These are phyloP conservation scores for Siniperca obscura DNA, from an alignment of 2,797 vertebrate genomes.

Conservation along the genomic window DNA sequence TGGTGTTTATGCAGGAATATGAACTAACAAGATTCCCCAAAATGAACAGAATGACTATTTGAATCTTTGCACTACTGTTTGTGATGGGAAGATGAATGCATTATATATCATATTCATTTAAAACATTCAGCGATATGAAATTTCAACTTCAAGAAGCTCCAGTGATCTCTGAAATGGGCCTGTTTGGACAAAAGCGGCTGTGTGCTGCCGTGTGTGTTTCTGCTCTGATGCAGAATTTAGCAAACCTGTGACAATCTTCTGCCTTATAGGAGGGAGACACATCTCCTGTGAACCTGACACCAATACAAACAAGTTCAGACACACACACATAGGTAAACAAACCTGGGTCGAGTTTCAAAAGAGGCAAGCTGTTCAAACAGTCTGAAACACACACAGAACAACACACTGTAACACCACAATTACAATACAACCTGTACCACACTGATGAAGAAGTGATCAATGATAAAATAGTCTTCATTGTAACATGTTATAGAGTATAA, in stretches of 20 bases:
- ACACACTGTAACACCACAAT: not conserved
- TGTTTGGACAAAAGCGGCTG: not conserved
- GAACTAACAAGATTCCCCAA: not conserved
- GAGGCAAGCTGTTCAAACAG: constrained; percentile 56
- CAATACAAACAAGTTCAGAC: constrained; percentile 24
- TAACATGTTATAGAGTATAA: not conserved
- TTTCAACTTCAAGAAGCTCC: not conserved
- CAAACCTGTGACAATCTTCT: constrained; percentile 34
- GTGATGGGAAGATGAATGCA: not conserved
- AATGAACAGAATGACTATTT: not conserved
- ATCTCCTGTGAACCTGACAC: constrained; percentile 42
- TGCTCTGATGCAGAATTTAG: constrained; percentile 36
- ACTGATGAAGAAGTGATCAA: not conserved
- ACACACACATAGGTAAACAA: constrained; percentile 38
- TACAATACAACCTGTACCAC: not conserved
- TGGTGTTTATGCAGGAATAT: not conserved
- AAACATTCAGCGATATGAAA: not conserved
- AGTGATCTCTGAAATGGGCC: not conserved
- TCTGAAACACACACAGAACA: constrained; percentile 5
- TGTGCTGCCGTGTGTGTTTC: constrained; percentile 12
- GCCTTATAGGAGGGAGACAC: constrained; percentile 1
- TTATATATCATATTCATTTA: not conserved
- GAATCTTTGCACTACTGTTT: not conserved
- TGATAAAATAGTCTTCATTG: not conserved
- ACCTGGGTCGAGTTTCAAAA: constrained; percentile 28